These are phyloP conservation scores for Caenorhabditis parvicauda DNA, from an alignment of 2,888 invertebrate species.

Conservation along the genomic window DNA sequence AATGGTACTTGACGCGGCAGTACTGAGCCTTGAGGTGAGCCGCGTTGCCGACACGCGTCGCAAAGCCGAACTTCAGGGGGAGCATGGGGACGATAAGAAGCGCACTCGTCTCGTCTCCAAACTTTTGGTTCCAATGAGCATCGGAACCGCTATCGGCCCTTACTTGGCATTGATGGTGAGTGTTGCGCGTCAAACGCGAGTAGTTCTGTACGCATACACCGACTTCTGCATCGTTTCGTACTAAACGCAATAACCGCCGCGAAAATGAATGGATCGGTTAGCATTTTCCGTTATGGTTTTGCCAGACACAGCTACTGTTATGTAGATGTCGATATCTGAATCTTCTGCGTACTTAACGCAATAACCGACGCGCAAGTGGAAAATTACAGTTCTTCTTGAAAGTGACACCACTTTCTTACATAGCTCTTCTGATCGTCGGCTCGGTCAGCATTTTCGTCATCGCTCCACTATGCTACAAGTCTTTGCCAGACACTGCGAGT, in stretches of 20 bases:
- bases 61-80: slow-evolving; percentile 20
- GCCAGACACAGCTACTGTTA: no score
- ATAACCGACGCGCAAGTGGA: no score
- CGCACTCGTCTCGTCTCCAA: slow-evolving; percentile 44
- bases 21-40: slow-evolving; percentile 35
- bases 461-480: no score
- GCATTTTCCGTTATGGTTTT: no score
- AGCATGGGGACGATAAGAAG: slow-evolving; percentile 48
- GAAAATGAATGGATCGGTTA: neutral
- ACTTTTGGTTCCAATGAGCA: slow-evolving; percentile 49
- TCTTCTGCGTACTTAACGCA: no score
- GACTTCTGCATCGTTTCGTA: neutral
- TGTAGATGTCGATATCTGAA: no score
- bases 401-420: no score
- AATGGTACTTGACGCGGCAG: slow-evolving; percentile 44
- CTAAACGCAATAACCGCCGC: neutral
- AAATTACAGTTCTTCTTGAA: no score
- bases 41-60: neutral
- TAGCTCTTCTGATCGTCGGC: no score
- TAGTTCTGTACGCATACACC: neutral
- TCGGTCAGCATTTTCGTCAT: no score
- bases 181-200: neutral
- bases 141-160: slow-evolving; percentile 51
- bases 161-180: slow-evolving; percentile 37
- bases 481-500: no score